Conservation (phyloP, 2,113 vertebrate species). For the Hippocampus guttulatus region DNA sequence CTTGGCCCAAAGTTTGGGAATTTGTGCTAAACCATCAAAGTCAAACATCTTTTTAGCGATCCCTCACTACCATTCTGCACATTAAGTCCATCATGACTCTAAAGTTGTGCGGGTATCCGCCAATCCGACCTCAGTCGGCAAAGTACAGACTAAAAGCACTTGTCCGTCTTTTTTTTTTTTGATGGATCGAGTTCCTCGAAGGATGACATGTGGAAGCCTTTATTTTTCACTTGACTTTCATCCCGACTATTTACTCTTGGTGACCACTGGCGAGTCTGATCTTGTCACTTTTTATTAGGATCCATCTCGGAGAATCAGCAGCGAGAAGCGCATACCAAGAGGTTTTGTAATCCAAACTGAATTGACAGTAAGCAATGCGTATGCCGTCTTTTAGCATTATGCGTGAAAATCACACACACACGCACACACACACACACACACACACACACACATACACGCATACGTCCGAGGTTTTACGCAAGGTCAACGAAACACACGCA, state of each 20-base stretch:
- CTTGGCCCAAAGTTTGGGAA: not conserved
- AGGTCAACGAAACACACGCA: conserved; percentile 34
- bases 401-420: conserved; percentile 2
- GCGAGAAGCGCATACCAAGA: conserved; percentile 18
- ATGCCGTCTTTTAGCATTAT: conserved; percentile 13
- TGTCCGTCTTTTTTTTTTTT: conserved; percentile 65
- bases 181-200: conserved; percentile 78
- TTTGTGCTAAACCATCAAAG: not conserved
- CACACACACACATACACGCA: not conserved
- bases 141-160: conserved; percentile 33
- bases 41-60: not conserved
- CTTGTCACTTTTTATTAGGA: conserved; percentile 52
- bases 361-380: conserved; percentile 10
- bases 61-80: not conserved
- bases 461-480: conserved; percentile 11
- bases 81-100: conserved; percentile 1
- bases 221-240: conserved; percentile 70
- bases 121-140: conserved; percentile 25
- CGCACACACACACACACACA: conserved; percentile 6
- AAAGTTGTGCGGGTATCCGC: conserved; percentile 20
- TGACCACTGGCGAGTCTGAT: conserved; percentile 42
- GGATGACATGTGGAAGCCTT: conserved; percentile 75
- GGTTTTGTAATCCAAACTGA: conserved; percentile 33
- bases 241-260: conserved; percentile 71
- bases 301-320: conserved; percentile 37